These are phyloP conservation scores for Deilephila porcellus DNA, from an alignment of 2,888 invertebrate species.

Conservation along the genomic window DNA sequence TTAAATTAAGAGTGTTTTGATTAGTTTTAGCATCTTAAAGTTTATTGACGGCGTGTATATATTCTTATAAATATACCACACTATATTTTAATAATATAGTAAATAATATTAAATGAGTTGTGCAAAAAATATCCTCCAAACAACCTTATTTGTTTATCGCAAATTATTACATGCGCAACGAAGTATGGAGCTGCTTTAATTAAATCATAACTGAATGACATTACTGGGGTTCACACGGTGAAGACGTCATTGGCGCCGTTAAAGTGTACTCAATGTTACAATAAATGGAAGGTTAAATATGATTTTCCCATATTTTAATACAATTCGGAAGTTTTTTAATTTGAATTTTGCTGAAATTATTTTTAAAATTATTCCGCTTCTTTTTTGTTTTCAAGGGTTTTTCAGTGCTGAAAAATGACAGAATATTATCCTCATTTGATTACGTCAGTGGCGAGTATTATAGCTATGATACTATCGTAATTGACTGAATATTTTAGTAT, in stretches of 20 bases:
- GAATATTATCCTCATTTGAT: too few species aligned
- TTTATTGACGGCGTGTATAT: too few species aligned
- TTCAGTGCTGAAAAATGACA: too few species aligned
- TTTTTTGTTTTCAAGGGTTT: too few species aligned
- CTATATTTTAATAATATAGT: too few species aligned
- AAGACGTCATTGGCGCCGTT: slow-evolving; percentile 27
- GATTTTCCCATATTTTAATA: slow-evolving; percentile 42
- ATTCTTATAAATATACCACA: too few species aligned
- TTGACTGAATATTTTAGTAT: too few species aligned
- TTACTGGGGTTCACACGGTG: slow-evolving; percentile 13
- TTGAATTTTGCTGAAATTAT: not conserved
- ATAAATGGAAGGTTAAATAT: slow-evolving; percentile 19
- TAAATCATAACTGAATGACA: slow-evolving; percentile 7
- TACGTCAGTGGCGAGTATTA: too few species aligned
- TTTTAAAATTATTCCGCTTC: too few species aligned
- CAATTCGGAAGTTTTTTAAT: slow-evolving; percentile 7
- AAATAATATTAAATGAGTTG: not conserved
- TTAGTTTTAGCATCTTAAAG: too few species aligned
- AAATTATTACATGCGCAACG: not conserved
- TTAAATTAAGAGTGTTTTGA: too few species aligned
- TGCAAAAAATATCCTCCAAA: not conserved
- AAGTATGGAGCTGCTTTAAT: not conserved
- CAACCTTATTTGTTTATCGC: not conserved
- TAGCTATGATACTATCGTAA: too few species aligned
- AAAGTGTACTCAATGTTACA: not conserved